These are phyloP conservation scores for Chaitophorus viminalis DNA, from an alignment of 2,888 invertebrate genomes.

Conservation along the genomic window DNA sequence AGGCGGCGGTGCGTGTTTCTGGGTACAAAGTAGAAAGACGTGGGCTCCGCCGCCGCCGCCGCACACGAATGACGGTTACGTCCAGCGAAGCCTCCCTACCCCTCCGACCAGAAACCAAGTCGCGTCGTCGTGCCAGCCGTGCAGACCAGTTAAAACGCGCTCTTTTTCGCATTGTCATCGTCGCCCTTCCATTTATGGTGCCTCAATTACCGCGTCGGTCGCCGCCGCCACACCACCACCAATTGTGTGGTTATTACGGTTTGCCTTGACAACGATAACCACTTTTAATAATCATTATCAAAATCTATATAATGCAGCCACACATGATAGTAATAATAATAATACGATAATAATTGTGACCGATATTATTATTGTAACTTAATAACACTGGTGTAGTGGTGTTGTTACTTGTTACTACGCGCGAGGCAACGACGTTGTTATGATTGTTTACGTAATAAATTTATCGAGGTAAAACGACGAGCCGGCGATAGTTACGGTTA, in stretches of 20 bases:
- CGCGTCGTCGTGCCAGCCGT: constrained; percentile 41
- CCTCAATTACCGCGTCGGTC: constrained; percentile 52
- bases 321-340: not conserved
- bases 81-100: constrained; percentile 45
- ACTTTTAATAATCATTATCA: constrained; percentile 59
- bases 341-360: not conserved
- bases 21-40: constrained; percentile 55
- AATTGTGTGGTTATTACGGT: constrained; percentile 60
- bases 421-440: not conserved
- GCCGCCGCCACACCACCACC: constrained; percentile 1
- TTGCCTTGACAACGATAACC: constrained; percentile 59
- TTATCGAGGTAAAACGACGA: not conserved
- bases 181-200: constrained; percentile 61
- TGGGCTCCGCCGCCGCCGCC: constrained; percentile 54
- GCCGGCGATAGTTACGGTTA: not conserved
- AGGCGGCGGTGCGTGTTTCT: constrained; percentile 42
- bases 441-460: not conserved
- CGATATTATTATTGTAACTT: not conserved
- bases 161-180: constrained; percentile 62
- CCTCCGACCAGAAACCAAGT: constrained; percentile 23
- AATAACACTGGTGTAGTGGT: not conserved
- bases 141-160: constrained; percentile 61
- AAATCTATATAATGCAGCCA: constrained; percentile 18
- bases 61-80: constrained; percentile 60
- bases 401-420: not conserved